A percentile compares a stretch with the other conserved stretches of the same genome.
Evolutionary conservation across 2,113 vertebrate species (phyloP).

Genomic region (Megaptera novaeangliae): DNA sequence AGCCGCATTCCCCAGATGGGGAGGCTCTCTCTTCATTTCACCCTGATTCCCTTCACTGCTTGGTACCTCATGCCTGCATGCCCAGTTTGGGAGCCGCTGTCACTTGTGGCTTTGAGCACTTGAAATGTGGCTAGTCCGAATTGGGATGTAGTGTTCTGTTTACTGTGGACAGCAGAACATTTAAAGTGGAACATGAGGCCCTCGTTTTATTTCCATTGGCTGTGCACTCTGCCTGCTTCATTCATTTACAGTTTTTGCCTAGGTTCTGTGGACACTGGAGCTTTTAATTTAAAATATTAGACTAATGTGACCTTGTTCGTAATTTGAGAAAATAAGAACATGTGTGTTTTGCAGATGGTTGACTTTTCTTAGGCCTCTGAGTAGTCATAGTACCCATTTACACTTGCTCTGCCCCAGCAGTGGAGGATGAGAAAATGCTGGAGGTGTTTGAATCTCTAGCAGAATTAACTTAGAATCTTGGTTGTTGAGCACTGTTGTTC

Average conservation of each 20-base stretch:
- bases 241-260: not conserved
- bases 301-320: not conserved
- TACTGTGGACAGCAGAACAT: not conserved
- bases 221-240: not conserved
- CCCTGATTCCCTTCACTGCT: not conserved
- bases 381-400: not conserved
- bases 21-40: not conserved
- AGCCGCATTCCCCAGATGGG: too few species aligned
- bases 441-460: not conserved
- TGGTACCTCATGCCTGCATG: not conserved
- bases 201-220: not conserved
- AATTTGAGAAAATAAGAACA: not conserved
- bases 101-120: not conserved
- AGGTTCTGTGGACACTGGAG: not conserved
- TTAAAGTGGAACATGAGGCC: not conserved
- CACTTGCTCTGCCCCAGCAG: not conserved
- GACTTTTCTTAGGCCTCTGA: not conserved
- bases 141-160: not conserved
- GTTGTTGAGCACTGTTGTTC: not conserved
- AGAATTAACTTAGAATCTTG: not conserved
- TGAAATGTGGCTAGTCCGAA: not conserved
- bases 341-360: not conserved
- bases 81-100: rapidly evolving
- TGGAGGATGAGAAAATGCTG: not conserved
- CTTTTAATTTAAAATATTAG: not conserved